A percentile compares a stretch with the other conserved stretches of the same genome.
Conservation (phyloP, 2,888 invertebrate species). For the Cheilosia vulpina region DNA sequence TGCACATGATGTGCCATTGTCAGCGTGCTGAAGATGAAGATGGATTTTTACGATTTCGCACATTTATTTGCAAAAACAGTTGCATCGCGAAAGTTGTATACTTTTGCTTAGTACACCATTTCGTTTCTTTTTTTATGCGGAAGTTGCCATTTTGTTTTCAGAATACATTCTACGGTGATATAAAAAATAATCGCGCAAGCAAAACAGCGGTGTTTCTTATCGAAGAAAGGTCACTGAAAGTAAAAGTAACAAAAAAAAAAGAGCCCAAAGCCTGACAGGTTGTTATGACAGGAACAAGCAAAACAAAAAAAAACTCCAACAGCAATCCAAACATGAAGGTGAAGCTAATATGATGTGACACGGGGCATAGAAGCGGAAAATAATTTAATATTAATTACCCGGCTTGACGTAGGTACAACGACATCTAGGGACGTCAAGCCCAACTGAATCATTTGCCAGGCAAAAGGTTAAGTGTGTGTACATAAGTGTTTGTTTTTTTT, state of each 20-base stretch:
- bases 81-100: slow-evolving; percentile 38
- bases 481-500: not conserved
- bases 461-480: not conserved
- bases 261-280: not conserved
- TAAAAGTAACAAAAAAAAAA: not conserved
- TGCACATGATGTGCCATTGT: slow-evolving; percentile 18
- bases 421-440: not conserved
- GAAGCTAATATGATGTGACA: slow-evolving; percentile 12
- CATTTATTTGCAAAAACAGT: slow-evolving; percentile 17
- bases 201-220: not conserved
- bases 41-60: slow-evolving; percentile 42
- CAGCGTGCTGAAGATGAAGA: slow-evolving; percentile 17
- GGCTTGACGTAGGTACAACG: not conserved
- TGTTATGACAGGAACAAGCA: not conserved
- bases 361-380: not conserved
- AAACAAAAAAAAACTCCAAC: not conserved
- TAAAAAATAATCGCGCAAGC: not conserved
- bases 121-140: slow-evolving; percentile 17
- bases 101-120: slow-evolving; percentile 3
- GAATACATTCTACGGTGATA: not conserved
- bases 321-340: not conserved
- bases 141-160: slow-evolving; percentile 17
- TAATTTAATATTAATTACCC: not conserved
- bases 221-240: not conserved
- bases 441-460: not conserved